Evolutionary conservation across 2,113 vertebrate species (phyloP).

Genomic region (Cheirogaleus medius): DNA sequence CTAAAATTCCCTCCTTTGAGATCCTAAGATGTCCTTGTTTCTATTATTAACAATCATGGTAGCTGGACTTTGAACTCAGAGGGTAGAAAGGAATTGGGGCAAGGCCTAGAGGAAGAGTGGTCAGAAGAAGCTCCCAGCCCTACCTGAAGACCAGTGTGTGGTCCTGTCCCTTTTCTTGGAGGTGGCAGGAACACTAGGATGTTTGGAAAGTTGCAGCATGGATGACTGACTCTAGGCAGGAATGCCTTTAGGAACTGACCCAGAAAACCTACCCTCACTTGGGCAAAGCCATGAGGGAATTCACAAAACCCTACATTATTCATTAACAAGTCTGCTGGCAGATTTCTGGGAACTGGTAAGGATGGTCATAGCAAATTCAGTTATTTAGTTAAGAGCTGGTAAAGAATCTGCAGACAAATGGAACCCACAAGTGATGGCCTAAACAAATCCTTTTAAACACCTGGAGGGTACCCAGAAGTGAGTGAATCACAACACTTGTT

Average conservation of each 20-base stretch:
- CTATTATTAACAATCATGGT: too few relatives aligned
- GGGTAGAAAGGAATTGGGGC: not conserved
- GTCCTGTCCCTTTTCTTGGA: not conserved
- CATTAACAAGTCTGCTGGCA: conserved; percentile 64
- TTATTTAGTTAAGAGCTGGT: conserved; percentile 34
- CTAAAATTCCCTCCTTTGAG: not conserved
- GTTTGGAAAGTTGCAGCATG: not conserved
- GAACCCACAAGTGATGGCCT: not conserved
- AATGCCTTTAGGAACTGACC: conserved; percentile 41
- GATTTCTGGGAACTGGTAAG: not conserved
- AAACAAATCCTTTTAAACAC: not conserved
- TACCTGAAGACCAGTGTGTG: not conserved
- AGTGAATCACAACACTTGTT: not conserved
- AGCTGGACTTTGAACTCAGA: not conserved
- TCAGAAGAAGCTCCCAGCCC: not conserved
- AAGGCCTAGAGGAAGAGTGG: not conserved
- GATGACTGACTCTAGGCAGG: not conserved
- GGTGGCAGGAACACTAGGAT: not conserved
- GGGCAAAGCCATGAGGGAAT: conserved; percentile 10
- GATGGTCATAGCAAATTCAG: not conserved
- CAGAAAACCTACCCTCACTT: conserved; percentile 49
- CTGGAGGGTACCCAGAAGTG: not conserved
- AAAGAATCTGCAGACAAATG: not conserved
- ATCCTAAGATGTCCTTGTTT: not conserved
- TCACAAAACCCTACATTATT: conserved; percentile 48